Evolutionary conservation across 2,888 invertebrate species (phyloP), one percentile per base, ranked within the genome.

Genomic region (Pachymerium ferrugineum): DNA sequence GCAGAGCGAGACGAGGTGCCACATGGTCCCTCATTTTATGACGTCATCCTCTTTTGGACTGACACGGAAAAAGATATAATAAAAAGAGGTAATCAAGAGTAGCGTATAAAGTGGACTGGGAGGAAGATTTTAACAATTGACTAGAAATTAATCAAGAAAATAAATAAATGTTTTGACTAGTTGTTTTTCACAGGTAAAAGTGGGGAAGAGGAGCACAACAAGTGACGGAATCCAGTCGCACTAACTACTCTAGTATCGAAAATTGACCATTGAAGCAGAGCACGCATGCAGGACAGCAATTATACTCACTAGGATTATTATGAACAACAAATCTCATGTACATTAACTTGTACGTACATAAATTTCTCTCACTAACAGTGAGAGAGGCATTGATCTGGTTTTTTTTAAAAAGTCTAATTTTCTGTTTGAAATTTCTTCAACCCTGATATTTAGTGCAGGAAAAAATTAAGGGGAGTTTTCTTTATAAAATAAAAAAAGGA

Each of bases 261-360:
- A 54, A 54, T 54, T 54, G 54, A 54, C 54, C 8, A 54, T 22
- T 54, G 54, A 54, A 54, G 54, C 54, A 54, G 54, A 54, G 54
- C 54, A 69, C 30, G 69, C 69, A 69, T 69, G 69, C 69, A 69
- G 69, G 69, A 69, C 69, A 69, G 69, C 69, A 33, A 69, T 54
- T 54, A 54, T 54, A 54, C 54, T 54, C 54, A 71, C 71, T 71
- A 71, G 31, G 71, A 35, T 71, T 33, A 69, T 72, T 25, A 22
- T 42, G 10, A 73, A 73, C 73, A 73, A 25, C 33, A 30, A 71
- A 71, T 42, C 19, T 74, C n/a, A 70, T 74, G 74, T 74, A 74
- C 74, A 73, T 73, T 70, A n/a, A 73, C 70, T 74, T 72, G 72
- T 73, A 74, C 74, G 73, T 73, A 73, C 74, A 72, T 72, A 47